Conservation (phyloP, 2,113 vertebrate species). For the Cavia aperea region DNA sequence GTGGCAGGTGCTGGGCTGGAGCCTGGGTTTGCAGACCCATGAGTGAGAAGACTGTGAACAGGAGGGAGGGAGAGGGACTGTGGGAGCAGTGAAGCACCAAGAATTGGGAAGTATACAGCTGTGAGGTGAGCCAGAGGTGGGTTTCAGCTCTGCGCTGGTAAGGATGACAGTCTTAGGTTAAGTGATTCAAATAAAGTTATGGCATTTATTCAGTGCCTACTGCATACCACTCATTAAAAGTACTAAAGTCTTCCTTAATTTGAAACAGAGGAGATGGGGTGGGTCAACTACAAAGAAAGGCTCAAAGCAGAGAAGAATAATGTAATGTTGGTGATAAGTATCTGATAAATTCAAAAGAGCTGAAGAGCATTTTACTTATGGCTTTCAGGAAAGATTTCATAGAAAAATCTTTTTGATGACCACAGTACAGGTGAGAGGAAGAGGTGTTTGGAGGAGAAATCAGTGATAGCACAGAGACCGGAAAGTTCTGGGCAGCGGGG, state of each 20-base stretch:
- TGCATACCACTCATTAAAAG: background rate
- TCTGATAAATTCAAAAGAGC: background rate
- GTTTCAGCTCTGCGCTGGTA: background rate
- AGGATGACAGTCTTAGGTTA: background rate
- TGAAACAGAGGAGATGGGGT: background rate
- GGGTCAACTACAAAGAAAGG: background rate
- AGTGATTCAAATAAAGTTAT: background rate
- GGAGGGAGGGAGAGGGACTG: background rate
- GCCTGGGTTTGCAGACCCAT: background rate
- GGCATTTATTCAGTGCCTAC: background rate
- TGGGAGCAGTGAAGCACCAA: background rate
- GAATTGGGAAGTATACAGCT: background rate
- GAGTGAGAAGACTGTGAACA: background rate
- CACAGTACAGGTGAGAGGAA: background rate
- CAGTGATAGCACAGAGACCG: background rate
- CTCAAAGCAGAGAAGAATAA: background rate
- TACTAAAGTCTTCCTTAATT: background rate
- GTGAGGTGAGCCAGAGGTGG: background rate
- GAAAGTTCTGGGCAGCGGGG: background rate
- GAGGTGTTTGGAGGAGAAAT: background rate
- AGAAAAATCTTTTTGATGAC: background rate
- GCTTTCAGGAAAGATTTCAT: background rate
- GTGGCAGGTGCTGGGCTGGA: background rate
- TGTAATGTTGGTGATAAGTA: background rate
- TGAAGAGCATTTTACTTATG: conserved; percentile 8